phyloP scores from a whole-genome alignment of 2,888 invertebrate species.

The Empis stercorea region DNA sequence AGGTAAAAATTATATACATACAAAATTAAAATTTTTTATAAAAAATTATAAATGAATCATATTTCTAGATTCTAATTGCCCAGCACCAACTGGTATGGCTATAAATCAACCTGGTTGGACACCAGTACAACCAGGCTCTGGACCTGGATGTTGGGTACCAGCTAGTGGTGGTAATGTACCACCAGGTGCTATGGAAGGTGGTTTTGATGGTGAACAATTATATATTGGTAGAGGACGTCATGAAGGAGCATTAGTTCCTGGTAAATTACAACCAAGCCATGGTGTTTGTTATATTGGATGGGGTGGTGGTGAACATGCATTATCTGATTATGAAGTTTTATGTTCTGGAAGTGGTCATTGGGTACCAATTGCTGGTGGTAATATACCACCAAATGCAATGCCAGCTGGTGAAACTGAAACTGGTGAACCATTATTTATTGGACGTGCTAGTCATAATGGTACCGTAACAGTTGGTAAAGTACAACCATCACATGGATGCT shows the following conservation, averaged over 20 bases:
- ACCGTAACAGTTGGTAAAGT: slow-evolving; percentile 69
- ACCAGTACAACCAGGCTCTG: slow-evolving; percentile 11
- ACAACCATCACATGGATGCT: slow-evolving; percentile 66
- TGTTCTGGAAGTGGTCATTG: slow-evolving; percentile 48
- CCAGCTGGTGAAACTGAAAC: slow-evolving; percentile 60
- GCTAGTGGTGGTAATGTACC: slow-evolving; percentile 51
- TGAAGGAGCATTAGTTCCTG: slow-evolving; percentile 63
- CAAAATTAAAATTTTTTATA: background rate
- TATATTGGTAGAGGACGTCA: slow-evolving; percentile 54
- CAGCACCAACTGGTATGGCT: slow-evolving; percentile 14
- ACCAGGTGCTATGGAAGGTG: slow-evolving; percentile 55
- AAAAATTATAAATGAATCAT: background rate
- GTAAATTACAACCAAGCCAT: slow-evolving; percentile 54
- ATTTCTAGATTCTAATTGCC: slow-evolving; percentile 23
- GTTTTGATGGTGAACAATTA: slow-evolving; percentile 46
- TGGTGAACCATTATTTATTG: slow-evolving; percentile 67
- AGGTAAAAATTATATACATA: too few species aligned
- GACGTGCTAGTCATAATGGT: slow-evolving; percentile 64
- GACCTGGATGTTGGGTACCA: slow-evolving; percentile 45
- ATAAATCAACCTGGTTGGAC: slow-evolving; percentile 4
- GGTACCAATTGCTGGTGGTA: slow-evolving; percentile 52
- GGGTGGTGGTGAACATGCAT: slow-evolving; percentile 60
- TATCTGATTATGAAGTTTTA: slow-evolving; percentile 55
- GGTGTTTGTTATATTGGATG: slow-evolving; percentile 59
- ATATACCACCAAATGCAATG: slow-evolving; percentile 61